Base-by-base conservation (phyloP, 1,140 invertebrate genomes). In the Micrasema minimum region DNA sequence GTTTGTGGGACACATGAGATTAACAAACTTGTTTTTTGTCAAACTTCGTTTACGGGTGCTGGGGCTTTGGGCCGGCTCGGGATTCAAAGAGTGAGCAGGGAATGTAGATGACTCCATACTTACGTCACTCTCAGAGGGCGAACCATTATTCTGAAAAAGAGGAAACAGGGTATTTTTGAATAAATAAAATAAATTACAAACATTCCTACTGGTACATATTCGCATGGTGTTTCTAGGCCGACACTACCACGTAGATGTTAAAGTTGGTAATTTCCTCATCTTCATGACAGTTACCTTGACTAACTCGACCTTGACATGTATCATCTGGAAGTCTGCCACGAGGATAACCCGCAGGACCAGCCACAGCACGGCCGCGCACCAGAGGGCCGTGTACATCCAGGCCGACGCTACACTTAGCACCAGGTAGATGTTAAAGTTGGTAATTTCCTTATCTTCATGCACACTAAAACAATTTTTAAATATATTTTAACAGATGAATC, bases 311-410 rank as follows among this genome's bases (percentile, higher is more conserved):
- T 57, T 79, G 14, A 83, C 75, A 10, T 78, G 76, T 5, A 85
- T 77, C 0, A 84, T 77, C 51, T 81, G 77, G 75, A 85, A 85
- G 75, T 85, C 83, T 1, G 82, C 79, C 10, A 76, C 79, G 3
- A 83, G 70, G 1, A 82, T 23, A 12, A 82, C 78, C 9, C 83
- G 71, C 0, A 74, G 64, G 9, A 82, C 23, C 0, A 81, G 75
- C 11, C 83, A 61, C 9, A 80, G 10, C 0, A 80, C 77, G 0
- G 81, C 80, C 0, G 78, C 43, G 0, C 82, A 4, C 83, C 83
- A 85, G 72, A 82, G 82, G 2, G 57, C 10, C 0, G 82, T 83
- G 71, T 84, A 82, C 1, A 84, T 66, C 82, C 83, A 85, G 0
- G 80, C 79, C 0, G 81, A 77, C 0, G 78, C 22, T 16, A 85